Conservation (phyloP, 2,797 vertebrate species). For the Microctenopoma steveboyesi region DNA sequence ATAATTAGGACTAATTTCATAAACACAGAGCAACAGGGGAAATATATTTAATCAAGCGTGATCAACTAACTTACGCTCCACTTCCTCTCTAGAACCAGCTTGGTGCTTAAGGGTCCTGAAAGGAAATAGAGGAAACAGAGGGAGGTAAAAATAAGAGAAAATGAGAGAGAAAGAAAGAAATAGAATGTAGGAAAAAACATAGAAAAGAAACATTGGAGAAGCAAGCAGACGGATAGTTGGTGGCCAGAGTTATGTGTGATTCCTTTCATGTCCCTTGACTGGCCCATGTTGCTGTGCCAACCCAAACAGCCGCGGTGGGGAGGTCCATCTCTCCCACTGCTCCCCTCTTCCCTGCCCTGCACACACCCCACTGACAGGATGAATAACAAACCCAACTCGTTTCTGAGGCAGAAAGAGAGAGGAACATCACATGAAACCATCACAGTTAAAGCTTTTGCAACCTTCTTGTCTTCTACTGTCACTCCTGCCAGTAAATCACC, state of each 20-base stretch:
- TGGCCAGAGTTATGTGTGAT: slow-evolving; percentile 67
- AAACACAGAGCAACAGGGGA: slow-evolving; percentile 69
- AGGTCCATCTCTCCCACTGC: slow-evolving; percentile 65
- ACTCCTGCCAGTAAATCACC: slow-evolving; percentile 44
- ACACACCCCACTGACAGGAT: slow-evolving; percentile 72
- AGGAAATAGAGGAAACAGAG: not conserved
- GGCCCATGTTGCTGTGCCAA: slow-evolving; percentile 74
- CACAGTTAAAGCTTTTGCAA: slow-evolving; percentile 31
- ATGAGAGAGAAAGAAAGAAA: slow-evolving; percentile 25
- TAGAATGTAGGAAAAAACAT: slow-evolving; percentile 46
- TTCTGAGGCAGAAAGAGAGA: slow-evolving; percentile 40
- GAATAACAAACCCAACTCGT: slow-evolving; percentile 73
- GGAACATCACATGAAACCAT: slow-evolving; percentile 34
- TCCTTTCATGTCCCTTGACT: slow-evolving; percentile 75
- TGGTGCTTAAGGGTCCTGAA: slow-evolving; percentile 41
- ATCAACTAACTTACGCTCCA: slow-evolving; percentile 68
- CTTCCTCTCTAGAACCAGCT: slow-evolving; percentile 57
- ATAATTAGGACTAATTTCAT: slow-evolving; percentile 80
- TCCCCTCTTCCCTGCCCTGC: slow-evolving; percentile 49
- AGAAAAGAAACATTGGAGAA: slow-evolving; percentile 60
- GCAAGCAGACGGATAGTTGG: slow-evolving; percentile 50
- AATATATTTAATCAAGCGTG: slow-evolving; percentile 76
- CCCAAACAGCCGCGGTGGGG: slow-evolving; percentile 75
- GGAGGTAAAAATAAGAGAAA: slow-evolving; percentile 9
- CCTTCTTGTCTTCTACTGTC: slow-evolving; percentile 42